phyloP scores from a whole-genome alignment of 2,113 vertebrate species.

The Tapirus terrestris region DNA sequence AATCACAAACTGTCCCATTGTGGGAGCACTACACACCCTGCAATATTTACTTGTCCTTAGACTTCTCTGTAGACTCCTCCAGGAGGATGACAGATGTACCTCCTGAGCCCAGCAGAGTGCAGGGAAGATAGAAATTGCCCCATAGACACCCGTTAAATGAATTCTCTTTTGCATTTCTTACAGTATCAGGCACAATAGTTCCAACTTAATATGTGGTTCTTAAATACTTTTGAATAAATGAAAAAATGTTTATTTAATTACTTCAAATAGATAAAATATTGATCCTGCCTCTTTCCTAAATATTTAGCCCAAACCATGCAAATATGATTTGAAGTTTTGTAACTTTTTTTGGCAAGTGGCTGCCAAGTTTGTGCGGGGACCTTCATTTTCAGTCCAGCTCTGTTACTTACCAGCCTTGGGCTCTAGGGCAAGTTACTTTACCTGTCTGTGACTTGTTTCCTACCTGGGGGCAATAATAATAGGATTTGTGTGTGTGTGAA shows the following conservation, averaged over 20 bases:
- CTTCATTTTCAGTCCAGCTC: not conserved
- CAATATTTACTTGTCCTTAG: constrained; percentile 21
- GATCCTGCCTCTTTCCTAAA: not conserved
- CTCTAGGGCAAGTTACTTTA: not conserved
- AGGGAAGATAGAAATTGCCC: not conserved
- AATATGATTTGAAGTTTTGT: not conserved
- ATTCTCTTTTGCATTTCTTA: not conserved
- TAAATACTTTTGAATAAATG: not conserved
- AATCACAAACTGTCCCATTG: not conserved
- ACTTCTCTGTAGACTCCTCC: not conserved
- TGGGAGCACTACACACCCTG: not conserved
- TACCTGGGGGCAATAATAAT: not conserved
- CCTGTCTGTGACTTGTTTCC: not conserved
- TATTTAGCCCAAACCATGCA: not conserved
- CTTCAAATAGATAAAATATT: not conserved
- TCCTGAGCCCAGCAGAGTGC: not conserved
- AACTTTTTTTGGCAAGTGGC: not conserved
- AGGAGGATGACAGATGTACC: not conserved
- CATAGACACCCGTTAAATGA: not conserved
- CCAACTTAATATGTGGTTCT: not conserved
- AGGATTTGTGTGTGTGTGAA: not conserved
- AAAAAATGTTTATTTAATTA: not conserved
- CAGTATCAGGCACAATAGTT: not conserved
- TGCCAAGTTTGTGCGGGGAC: not conserved
- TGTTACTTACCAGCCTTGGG: not conserved